phyloP scores from a whole-genome alignment of 1,140 invertebrate species.

The Diachasmimorpha longicaudata region DNA sequence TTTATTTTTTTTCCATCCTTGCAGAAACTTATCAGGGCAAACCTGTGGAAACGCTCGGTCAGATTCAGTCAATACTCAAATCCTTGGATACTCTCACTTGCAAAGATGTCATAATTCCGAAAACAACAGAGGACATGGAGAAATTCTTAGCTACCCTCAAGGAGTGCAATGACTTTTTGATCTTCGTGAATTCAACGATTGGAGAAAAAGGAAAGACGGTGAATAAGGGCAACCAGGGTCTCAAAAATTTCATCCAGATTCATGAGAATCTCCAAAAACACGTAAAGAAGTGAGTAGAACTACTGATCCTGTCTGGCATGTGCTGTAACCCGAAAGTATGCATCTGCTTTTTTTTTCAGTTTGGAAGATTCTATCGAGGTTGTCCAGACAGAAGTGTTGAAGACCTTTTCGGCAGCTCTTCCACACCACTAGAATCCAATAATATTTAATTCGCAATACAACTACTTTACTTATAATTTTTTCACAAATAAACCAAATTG shows the following conservation, averaged over 20 bases:
- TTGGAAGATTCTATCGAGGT: constrained; percentile 25
- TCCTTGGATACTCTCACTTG: constrained; percentile 35
- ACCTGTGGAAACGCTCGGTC: constrained; percentile 15
- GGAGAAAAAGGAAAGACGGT: constrained; percentile 25
- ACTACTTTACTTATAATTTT: neutral
- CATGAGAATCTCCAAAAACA: constrained; percentile 26
- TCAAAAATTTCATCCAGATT: constrained; percentile 32
- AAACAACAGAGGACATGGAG: constrained; percentile 28
- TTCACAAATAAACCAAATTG: neutral
- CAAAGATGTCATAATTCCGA: constrained; percentile 35
- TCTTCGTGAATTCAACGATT: constrained; percentile 28
- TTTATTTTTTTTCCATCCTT: neutral
- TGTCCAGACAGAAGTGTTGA: constrained; percentile 35
- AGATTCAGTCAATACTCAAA: constrained; percentile 30
- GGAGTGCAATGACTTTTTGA: constrained; percentile 26
- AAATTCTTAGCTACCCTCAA: constrained; percentile 22
- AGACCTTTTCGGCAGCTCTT: constrained; percentile 25
- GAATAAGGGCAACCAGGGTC: constrained; percentile 13
- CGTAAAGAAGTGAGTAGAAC: constrained; percentile 30
- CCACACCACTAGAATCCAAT: neutral
- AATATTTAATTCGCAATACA: neutral
- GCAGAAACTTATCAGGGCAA: neutral
- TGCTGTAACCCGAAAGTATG: no score
- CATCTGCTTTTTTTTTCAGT: constrained; percentile 24
- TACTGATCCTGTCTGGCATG: neutral